These are phyloP conservation scores for Spodoptera littoralis DNA, from an alignment of 2,888 invertebrate species.

Conservation along the genomic window DNA sequence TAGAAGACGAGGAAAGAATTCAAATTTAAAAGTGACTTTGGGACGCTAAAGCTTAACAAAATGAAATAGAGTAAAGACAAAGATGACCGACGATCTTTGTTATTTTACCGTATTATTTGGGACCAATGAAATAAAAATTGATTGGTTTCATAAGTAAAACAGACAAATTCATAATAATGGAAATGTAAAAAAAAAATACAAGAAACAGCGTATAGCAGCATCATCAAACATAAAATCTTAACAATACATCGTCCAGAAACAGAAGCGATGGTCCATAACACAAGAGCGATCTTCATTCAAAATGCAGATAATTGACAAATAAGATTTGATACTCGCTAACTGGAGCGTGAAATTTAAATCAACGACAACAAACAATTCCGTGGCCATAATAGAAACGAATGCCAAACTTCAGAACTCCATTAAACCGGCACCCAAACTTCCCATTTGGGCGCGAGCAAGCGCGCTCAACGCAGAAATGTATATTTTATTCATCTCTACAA, in stretches of 20 bases:
- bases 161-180: neutral
- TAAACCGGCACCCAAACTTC: slow-evolving; percentile 82
- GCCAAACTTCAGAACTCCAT: slow-evolving; percentile 84
- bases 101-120: slow-evolving; percentile 66
- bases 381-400: slow-evolving; percentile 83
- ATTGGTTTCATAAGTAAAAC: slow-evolving; percentile 12
- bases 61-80: slow-evolving; percentile 77
- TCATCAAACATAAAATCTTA: slow-evolving; percentile 56
- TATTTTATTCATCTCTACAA: slow-evolving; percentile 86
- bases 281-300: slow-evolving; percentile 59
- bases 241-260: slow-evolving; percentile 55
- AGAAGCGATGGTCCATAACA: slow-evolving; percentile 60
- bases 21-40: slow-evolving; percentile 82
- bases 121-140: slow-evolving; percentile 31
- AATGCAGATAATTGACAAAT: slow-evolving; percentile 74
- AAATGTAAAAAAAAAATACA: slow-evolving; percentile 5
- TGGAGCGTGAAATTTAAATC: slow-evolving; percentile 83
- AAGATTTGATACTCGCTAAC: slow-evolving; percentile 78
- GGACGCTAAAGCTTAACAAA: slow-evolving; percentile 79
- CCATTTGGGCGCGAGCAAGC: slow-evolving; percentile 78
- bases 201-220: slow-evolving; percentile 34
- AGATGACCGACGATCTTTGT: slow-evolving; percentile 69
- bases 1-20: slow-evolving; percentile 87
- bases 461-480: slow-evolving; percentile 80
- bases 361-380: slow-evolving; percentile 82